Evolutionary conservation across 2,888 invertebrate genomes (phyloP).

Genomic region (Vanessa cardui): DNA sequence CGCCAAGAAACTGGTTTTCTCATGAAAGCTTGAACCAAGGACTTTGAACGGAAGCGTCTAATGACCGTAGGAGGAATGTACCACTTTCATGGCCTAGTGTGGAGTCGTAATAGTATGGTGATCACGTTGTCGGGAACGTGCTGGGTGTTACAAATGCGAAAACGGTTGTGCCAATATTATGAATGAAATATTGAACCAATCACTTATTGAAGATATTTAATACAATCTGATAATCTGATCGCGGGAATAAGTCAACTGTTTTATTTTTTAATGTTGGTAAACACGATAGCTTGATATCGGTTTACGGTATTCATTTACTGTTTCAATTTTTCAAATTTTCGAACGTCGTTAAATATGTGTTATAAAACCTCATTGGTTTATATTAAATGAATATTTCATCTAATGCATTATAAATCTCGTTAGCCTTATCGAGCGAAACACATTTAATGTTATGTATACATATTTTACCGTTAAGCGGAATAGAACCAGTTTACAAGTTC

Average conservation of each 20-base stretch:
- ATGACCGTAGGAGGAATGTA: slow-evolving; percentile 57
- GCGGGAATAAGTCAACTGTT: no score
- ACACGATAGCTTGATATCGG: no score
- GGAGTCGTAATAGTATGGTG: slow-evolving; percentile 42
- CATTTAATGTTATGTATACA: slow-evolving; percentile 29
- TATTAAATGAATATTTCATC: neutral
- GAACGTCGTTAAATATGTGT: no score
- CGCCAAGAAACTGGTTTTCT: slow-evolving; percentile 62
- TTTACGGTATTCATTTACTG: no score
- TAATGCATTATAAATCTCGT: neutral
- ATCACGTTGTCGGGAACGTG: slow-evolving; percentile 31
- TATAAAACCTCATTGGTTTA: no score
- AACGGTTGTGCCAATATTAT: slow-evolving; percentile 20
- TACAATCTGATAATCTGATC: no score
- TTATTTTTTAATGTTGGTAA: no score
- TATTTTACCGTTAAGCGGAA: slow-evolving; percentile 34
- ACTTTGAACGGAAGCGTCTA: slow-evolving; percentile 59
- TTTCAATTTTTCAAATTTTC: no score
- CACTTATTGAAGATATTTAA: no score
- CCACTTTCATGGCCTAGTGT: slow-evolving; percentile 65
- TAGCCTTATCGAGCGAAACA: neutral
- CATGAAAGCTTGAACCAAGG: slow-evolving; percentile 57
- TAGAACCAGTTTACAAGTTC: slow-evolving; percentile 31
- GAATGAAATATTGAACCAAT: slow-evolving; percentile 20
- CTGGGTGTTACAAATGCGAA: slow-evolving; percentile 19